Base-by-base conservation (phyloP, 1,140 invertebrate genomes). In the Coboldia fuscipes region DNA sequence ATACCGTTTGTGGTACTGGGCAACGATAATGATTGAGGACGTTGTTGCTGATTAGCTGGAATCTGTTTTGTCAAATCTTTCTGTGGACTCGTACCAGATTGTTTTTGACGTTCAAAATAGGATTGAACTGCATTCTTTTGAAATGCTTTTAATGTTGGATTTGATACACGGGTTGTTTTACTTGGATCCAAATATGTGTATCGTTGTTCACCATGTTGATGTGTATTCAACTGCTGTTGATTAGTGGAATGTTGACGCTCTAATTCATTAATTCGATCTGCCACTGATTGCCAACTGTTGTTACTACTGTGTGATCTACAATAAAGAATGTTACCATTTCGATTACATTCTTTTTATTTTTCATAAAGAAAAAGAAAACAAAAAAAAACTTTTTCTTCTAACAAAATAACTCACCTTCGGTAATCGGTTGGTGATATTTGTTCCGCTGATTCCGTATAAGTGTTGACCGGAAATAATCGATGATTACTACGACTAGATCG, bases 71-170 rank as follows among this genome's bases (percentile, higher is more conserved):
- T n/a, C 10, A 22, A 10, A 13, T 27, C 15, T 4, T 12, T 14
- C 4, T 15, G 17, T 15, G 26, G n/a, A 15, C 15, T 33, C 3
- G 19, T 29, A 12, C 13, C 14, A 8, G 23, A 17, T 31, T 35
- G 22, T 32, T 72, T 68, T 42, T 84, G 78, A 22, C 78, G 61
- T 44, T 85, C 80, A 51, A 85, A 84, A 40, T 81, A 88, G 1
- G 78, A 81, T 17, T 84, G 56, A 2, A 89, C 55, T 0, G 83
- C 83, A 45, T 85, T 80, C 51, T 88, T 84, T 45, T 86, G 82
- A 20, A 85, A 76, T 0, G 77, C 79, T 52, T 86, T 88, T 1
- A 88, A 48, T 0, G 81, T 77, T 3, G 75, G 68, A 48, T 81
- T 78, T 1, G 74, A 68, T 15, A 80, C 65, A 39, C 66, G 63